A percentile compares a stretch with the other conserved stretches of the same genome.
Conservation (phyloP, 1,140 invertebrate species). For the Drosophila bocqueti region DNA sequence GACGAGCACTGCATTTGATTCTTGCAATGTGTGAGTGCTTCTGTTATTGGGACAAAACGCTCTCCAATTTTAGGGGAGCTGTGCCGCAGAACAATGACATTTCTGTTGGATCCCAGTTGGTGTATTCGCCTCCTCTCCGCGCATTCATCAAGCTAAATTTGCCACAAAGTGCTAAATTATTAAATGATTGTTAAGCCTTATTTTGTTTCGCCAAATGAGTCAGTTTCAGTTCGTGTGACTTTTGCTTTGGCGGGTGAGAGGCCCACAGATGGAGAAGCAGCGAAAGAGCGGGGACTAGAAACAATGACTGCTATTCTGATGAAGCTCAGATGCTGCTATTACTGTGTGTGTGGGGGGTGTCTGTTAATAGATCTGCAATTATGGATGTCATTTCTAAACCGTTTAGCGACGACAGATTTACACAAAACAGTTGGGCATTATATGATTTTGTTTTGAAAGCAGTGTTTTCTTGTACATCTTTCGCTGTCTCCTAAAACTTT, state of each 20-base stretch:
- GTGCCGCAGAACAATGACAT: slow-evolving; percentile 31
- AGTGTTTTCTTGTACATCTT: no score
- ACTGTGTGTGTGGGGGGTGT: slow-evolving; percentile 20
- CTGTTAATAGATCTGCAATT: slow-evolving; percentile 38
- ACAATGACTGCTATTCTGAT: slow-evolving; percentile 29
- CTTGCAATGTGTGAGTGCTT: slow-evolving; percentile 1
- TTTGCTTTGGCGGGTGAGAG: slow-evolving; percentile 25
- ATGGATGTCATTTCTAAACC: slow-evolving; percentile 17
- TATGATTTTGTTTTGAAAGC: background rate
- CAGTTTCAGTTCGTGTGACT: slow-evolving; percentile 30
- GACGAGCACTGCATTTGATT: slow-evolving; percentile 28
- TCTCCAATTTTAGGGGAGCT: slow-evolving; percentile 25
- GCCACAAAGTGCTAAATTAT: slow-evolving; percentile 77
- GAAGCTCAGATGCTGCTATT: slow-evolving; percentile 11
- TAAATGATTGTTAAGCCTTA: slow-evolving; percentile 74
- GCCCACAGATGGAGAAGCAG: slow-evolving; percentile 8
- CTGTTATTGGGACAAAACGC: slow-evolving; percentile 36
- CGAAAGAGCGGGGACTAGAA: background rate
- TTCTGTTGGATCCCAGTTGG: slow-evolving; percentile 19
- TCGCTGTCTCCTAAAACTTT: background rate
- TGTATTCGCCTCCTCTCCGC: slow-evolving; percentile 21
- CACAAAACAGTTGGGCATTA: slow-evolving; percentile 15
- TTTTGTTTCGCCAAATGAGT: slow-evolving; percentile 58
- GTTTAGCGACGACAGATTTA: slow-evolving; percentile 24
- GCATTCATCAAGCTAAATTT: slow-evolving; percentile 74